Conservation (phyloP, 2,888 invertebrate species). For the Dendrolimus pini region DNA sequence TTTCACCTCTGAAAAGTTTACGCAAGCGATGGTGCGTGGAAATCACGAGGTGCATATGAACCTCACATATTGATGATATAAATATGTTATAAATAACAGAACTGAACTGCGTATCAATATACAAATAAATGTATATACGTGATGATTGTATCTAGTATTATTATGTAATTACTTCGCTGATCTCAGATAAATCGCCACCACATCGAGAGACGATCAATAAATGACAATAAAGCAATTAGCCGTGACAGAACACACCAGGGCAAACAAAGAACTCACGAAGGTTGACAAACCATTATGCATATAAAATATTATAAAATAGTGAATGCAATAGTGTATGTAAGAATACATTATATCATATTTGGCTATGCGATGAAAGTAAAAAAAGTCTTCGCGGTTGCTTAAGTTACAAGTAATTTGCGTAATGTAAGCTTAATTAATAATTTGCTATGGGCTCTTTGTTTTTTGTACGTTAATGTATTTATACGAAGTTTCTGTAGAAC, state of each 20-base stretch:
- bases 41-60: too few relatives aligned
- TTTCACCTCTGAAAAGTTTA: too few relatives aligned
- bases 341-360: slow-evolving; percentile 49
- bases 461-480: too few relatives aligned
- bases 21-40: too few relatives aligned
- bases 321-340: slow-evolving; percentile 28
- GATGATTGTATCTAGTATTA: too few relatives aligned
- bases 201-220: slow-evolving; percentile 4
- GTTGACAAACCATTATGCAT: slow-evolving; percentile 29
- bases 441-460: too few relatives aligned
- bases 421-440: slow-evolving; percentile 32
- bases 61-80: too few relatives aligned
- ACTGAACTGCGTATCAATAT: too few relatives aligned
- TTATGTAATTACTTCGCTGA: too few relatives aligned
- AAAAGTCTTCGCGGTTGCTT: slow-evolving; percentile 43
- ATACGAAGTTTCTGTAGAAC: too few relatives aligned
- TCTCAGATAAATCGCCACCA: not conserved
- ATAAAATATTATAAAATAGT: slow-evolving; percentile 26
- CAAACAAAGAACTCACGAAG: slow-evolving; percentile 42
- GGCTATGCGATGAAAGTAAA: slow-evolving; percentile 49
- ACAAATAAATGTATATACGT: too few relatives aligned
- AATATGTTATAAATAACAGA: too few relatives aligned
- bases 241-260: slow-evolving; percentile 37
- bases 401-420: slow-evolving; percentile 33
- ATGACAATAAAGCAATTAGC: slow-evolving; percentile 58